Evolutionary conservation across 2,113 vertebrate genomes (phyloP), one percentile per base, ranked within the genome.

Genomic region (Calyptomena viridis): DNA sequence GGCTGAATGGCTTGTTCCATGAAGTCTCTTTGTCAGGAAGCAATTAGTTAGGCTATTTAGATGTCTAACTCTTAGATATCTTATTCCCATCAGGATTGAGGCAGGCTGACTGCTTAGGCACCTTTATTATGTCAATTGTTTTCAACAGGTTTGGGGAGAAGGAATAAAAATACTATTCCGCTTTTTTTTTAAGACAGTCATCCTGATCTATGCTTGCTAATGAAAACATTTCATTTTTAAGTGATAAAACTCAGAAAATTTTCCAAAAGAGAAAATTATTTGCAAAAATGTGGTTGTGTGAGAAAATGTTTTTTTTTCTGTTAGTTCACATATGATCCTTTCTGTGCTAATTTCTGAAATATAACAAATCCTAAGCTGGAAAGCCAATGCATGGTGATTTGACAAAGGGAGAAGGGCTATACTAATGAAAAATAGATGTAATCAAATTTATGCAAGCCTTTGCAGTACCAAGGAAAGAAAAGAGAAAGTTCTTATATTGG

Each of bases 21-120:
- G 31, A 91, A 68, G 25, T 58, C 14, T 84, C 37, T 78, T 59
- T 87, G 71, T 89, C 93, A 95, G 69, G 55, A 93, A 44, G 40
- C n/a, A 95, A 90, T 95, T 87, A 94, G 39, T 75, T 79, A 52
- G 59, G 58, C 52, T 92, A 72, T 95, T 91, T 84, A 82, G 58
- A 60, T 75, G 84, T 91, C 74, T 91, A 52, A 35, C 24, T 81
- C 42, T 75, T 84, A 67, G 64, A 82, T 52, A 28, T 31, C 56
- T 87, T 84, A 84, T 78, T 93, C 56, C 27, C 60, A 9, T 19
- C 12, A 56, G 62, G 64, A 81, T 3, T 67, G 47, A 75, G 63
- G 66, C 8, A 91, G 91, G 25, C 15, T 17, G 46, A 95, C 52
- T 78, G 39, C 27, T n/a, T 52, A 84, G 60, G 17, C 33, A 88